Percentiles rank a stretch among this genome's conserved stretches.
Conservation (phyloP, 1,140 invertebrate genomes). For the Cryptotermes secundus region DNA sequence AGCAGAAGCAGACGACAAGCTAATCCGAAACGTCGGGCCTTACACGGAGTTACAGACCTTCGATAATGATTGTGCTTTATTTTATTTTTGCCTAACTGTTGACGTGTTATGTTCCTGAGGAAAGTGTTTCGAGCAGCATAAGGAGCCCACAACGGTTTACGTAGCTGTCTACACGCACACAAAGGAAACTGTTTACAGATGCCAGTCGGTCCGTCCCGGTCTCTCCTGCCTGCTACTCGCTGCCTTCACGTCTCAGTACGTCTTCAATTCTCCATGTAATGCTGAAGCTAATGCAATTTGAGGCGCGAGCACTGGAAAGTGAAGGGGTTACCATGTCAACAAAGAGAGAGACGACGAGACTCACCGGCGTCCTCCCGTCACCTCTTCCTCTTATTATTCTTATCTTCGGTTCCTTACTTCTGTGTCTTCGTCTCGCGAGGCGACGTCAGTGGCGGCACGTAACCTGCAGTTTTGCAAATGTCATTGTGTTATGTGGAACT, state of each 20-base stretch:
- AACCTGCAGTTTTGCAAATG: too few species aligned
- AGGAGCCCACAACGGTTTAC: background rate
- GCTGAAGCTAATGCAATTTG: constrained; percentile 53
- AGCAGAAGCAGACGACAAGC: too few species aligned
- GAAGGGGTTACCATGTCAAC: constrained; percentile 48
- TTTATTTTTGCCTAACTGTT: too few species aligned
- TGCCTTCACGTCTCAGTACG: constrained; percentile 49
- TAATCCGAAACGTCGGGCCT: too few species aligned
- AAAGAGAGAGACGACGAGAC: constrained; percentile 38
- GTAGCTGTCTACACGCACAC: background rate
- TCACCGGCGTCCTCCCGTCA: background rate
- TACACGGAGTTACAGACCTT: too few species aligned
- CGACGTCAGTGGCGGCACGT: too few species aligned
- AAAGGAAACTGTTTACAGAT: constrained; percentile 24
- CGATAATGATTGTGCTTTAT: too few species aligned
- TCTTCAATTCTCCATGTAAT: constrained; percentile 52
- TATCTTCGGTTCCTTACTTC: background rate
- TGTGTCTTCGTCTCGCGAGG: background rate
- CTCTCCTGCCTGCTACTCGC: background rate
- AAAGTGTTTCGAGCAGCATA: too few species aligned
- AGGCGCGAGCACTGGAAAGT: constrained; percentile 44
- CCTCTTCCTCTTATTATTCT: background rate
- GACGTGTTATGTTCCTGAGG: too few species aligned
- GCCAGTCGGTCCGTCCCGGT: background rate
- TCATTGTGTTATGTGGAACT: too few species aligned